These are phyloP conservation scores for Chinchilla lanigera DNA, from an alignment of 2,113 vertebrate genomes.

Conservation along the genomic window DNA sequence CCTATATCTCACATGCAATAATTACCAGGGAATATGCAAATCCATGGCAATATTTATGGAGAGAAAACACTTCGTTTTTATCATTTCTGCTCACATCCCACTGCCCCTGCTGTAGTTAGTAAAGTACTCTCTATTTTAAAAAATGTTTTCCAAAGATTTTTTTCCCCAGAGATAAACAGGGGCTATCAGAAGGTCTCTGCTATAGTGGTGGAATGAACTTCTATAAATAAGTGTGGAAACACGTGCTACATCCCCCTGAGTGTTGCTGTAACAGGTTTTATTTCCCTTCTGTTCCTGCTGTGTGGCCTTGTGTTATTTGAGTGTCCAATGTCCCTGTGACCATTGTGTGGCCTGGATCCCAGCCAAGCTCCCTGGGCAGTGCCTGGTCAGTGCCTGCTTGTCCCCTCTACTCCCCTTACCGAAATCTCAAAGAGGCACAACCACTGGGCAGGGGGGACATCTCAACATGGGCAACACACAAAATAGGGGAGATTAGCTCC, in stretches of 20 bases:
- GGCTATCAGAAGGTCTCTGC: background rate
- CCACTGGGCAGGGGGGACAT: fast-evolving
- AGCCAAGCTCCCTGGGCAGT: slow-evolving; percentile 36
- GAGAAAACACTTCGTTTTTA: background rate
- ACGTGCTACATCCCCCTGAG: background rate
- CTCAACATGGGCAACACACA: background rate
- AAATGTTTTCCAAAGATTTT: background rate
- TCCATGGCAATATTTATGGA: background rate
- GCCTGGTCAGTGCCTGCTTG: fast-evolving
- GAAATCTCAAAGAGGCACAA: background rate
- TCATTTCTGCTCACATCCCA: background rate
- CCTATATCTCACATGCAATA: background rate
- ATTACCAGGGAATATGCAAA: background rate
- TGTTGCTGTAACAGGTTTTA: background rate
- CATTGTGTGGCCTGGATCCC: slow-evolving; percentile 58
- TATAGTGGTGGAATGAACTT: background rate
- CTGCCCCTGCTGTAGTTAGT: fast-evolving
- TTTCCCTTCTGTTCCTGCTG: background rate
- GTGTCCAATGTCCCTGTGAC: slow-evolving; percentile 24
- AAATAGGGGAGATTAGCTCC: fast-evolving
- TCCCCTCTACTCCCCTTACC: background rate
- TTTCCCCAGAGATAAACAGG: slow-evolving; percentile 7
- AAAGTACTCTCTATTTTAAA: background rate
- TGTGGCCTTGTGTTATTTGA: slow-evolving; percentile 53
- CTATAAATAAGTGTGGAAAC: slow-evolving; percentile 66